phyloP scores from a whole-genome alignment of 2,888 invertebrate genomes.

The Pachydiplax longipennis region DNA sequence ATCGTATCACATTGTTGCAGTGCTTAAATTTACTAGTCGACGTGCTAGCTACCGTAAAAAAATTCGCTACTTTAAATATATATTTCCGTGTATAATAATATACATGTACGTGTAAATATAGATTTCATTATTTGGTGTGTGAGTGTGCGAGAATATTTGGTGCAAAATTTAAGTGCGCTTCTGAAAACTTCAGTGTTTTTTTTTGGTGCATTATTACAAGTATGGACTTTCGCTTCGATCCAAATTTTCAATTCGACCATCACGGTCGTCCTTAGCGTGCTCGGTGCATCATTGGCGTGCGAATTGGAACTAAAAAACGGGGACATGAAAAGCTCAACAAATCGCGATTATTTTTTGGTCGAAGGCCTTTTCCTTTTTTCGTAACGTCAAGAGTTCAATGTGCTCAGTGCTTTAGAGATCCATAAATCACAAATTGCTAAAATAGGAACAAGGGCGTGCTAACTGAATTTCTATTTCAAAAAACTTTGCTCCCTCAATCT shows the following conservation, averaged over 20 bases:
- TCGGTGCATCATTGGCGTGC: slow-evolving; percentile 21
- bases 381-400: neutral
- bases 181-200: neutral
- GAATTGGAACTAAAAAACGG: neutral
- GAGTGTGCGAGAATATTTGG: neutral
- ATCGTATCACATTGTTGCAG: slow-evolving; percentile 46
- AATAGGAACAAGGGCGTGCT: neutral
- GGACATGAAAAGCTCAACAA: neutral
- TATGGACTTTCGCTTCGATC: neutral
- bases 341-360: neutral
- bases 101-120: slow-evolving; percentile 15
- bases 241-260: neutral
- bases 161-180: slow-evolving; percentile 1
- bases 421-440: neutral
- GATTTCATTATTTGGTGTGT: slow-evolving; percentile 29
- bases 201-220: neutral
- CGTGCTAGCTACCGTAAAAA: slow-evolving; percentile 35
- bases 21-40: slow-evolving; percentile 40
- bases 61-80: slow-evolving; percentile 22
- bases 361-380: neutral
- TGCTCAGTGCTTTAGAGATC: neutral
- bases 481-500: neutral
- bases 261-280: neutral
- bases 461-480: slow-evolving; percentile 3
- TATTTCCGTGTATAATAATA: slow-evolving; percentile 18